Percentiles rank a stretch among this genome's conserved stretches.
phyloP scores from a whole-genome alignment of 64 coral and sea anemone genomes.

The Montipora cactus region DNA sequence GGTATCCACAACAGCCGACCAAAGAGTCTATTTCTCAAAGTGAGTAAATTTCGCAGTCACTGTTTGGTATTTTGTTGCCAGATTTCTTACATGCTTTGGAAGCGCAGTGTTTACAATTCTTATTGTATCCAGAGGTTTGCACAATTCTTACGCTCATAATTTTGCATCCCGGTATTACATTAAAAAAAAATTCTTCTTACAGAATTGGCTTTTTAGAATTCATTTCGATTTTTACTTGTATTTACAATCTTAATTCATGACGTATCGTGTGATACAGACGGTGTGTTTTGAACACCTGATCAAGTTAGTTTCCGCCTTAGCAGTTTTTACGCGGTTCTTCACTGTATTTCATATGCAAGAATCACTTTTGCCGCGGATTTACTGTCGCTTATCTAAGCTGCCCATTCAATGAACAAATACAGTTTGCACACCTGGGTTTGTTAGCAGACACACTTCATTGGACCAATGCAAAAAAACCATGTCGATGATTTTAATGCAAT shows the following conservation, averaged over 20 bases:
- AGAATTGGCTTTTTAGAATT: no score
- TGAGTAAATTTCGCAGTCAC: slow-evolving; percentile 23
- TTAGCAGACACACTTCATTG: neutral
- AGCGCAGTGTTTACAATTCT: neutral
- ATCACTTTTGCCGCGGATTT: neutral
- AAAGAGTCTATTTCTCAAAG: slow-evolving; percentile 76
- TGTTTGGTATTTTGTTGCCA: neutral
- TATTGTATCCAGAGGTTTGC: neutral
- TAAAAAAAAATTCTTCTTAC: neutral
- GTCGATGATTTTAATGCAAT: neutral
- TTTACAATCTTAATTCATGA: no score
- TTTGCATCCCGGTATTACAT: neutral
- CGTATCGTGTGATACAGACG: no score
- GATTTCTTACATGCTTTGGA: neutral
- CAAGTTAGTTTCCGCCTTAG: neutral
- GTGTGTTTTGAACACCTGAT: neutral
- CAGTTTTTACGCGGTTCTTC: neutral
- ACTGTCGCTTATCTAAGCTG: neutral
- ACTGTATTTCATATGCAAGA: neutral
- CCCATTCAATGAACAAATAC: neutral
- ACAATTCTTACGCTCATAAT: neutral
- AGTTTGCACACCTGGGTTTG: neutral
- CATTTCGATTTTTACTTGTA: no score
- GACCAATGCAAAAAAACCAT: neutral
- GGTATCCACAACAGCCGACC: slow-evolving; percentile 11